Conservation (phyloP, 2,113 vertebrate species). For the Datnioides undecimradiatus region DNA sequence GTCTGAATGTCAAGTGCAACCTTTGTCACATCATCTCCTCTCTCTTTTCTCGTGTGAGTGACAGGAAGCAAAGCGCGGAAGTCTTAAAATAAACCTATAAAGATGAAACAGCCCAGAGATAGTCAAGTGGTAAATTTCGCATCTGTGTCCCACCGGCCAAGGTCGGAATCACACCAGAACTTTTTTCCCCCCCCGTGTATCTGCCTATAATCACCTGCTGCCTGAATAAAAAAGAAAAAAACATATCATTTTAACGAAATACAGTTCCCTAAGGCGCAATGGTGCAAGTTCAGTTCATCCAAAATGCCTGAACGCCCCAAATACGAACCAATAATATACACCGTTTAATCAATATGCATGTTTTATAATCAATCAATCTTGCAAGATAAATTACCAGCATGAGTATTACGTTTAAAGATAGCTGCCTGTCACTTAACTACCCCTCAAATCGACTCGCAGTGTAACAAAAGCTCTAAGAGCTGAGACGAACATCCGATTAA, state of each 20-base stretch:
- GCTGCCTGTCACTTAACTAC: no score
- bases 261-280: no score
- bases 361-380: neutral
- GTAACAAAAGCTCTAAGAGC: neutral
- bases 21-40: neutral
- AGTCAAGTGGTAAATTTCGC: constrained; percentile 35
- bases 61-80: neutral
- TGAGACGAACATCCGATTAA: neutral
- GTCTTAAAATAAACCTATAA: constrained; percentile 53
- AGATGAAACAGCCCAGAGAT: constrained; percentile 45
- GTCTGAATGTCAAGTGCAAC: constrained; percentile 29
- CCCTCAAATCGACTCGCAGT: neutral
- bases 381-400: neutral
- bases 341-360: neutral
- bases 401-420: no score
- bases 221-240: no score
- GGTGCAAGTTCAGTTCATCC: no score
- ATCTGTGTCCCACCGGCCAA: constrained; percentile 30
- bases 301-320: no score
- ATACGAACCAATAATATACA: neutral
- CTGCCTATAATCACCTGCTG: no score
- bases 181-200: neutral
- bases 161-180: constrained; percentile 2
- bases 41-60: constrained; percentile 33
- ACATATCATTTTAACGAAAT: no score